A percentile compares a stretch with the other conserved stretches of the same genome.
Evolutionary conservation across 2,797 vertebrate genomes (phyloP).

Genomic region (Alectoris magna): DNA sequence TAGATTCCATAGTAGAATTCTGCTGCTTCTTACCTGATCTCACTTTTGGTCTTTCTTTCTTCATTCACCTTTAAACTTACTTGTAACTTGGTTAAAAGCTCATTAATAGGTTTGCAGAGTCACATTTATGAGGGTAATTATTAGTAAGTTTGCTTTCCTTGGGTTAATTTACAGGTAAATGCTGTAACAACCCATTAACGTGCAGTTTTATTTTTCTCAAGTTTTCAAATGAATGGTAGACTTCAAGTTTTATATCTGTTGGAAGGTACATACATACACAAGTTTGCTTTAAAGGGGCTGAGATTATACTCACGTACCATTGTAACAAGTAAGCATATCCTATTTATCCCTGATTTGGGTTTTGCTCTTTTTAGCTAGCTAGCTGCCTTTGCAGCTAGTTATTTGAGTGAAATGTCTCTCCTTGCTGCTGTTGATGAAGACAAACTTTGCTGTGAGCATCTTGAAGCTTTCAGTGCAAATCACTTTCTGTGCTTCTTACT

Average conservation of each 20-base stretch:
- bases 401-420: not conserved
- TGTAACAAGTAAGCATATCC: not conserved
- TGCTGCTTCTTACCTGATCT: not conserved
- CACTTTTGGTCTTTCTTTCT: not conserved
- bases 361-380: fast-evolving
- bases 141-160: not conserved
- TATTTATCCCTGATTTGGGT: not conserved
- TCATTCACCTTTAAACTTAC: not conserved
- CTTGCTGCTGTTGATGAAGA: not conserved
- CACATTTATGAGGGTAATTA: not conserved
- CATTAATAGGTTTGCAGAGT: not conserved
- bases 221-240: not conserved
- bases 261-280: not conserved
- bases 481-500: not conserved
- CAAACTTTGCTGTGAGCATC: not conserved
- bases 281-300: not conserved
- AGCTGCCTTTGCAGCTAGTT: not conserved
- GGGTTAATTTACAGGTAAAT: not conserved
- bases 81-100: not conserved
- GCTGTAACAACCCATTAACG: not conserved
- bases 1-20: not conserved
- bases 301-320: not conserved
- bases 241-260: not conserved
- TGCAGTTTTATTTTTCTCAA: not conserved
- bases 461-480: not conserved